Evolutionary conservation across 2,888 invertebrate species (phyloP).

Genomic region (Thera obeliscata): DNA sequence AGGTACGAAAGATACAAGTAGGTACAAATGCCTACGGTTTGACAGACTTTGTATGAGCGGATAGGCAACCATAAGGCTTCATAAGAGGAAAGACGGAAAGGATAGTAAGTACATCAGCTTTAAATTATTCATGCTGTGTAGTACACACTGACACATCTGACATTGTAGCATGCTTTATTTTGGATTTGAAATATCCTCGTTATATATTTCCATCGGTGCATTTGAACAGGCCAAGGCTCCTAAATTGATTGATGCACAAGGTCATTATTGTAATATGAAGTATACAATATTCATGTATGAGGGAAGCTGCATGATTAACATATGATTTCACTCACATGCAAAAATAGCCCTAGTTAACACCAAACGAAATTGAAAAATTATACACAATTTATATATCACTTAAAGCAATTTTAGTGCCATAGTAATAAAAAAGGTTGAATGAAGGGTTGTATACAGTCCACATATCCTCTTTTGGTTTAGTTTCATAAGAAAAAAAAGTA

Average conservation of each 20-base stretch:
- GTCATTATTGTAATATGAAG: slow-evolving; percentile 39
- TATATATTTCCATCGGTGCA: slow-evolving; percentile 59
- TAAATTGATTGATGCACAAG: slow-evolving; percentile 60
- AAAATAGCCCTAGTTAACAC: too few relatives aligned
- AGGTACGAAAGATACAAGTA: too few relatives aligned
- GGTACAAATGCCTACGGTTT: too few relatives aligned
- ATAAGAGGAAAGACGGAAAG: not conserved
- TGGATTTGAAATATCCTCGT: slow-evolving; percentile 55
- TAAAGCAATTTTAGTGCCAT: too few relatives aligned
- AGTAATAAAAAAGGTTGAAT: too few relatives aligned
- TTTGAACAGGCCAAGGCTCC: slow-evolving; percentile 63
- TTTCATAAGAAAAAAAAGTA: too few relatives aligned
- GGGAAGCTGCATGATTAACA: slow-evolving; percentile 6
- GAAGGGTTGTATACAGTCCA: too few relatives aligned
- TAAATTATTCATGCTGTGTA: slow-evolving; percentile 22
- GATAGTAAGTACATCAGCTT: slow-evolving; percentile 9
- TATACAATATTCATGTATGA: slow-evolving; percentile 29
- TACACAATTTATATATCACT: too few relatives aligned
- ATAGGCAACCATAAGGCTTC: not conserved
- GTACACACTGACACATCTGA: slow-evolving; percentile 50
- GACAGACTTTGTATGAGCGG: not conserved
- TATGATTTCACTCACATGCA: not conserved
- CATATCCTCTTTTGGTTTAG: too few relatives aligned
- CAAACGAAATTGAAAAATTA: too few relatives aligned
- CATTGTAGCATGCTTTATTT: slow-evolving; percentile 59